Evolutionary conservation across 2,797 vertebrate genomes (phyloP), one percentile per base, ranked within the genome.

Genomic region (Iguana delicatissima): DNA sequence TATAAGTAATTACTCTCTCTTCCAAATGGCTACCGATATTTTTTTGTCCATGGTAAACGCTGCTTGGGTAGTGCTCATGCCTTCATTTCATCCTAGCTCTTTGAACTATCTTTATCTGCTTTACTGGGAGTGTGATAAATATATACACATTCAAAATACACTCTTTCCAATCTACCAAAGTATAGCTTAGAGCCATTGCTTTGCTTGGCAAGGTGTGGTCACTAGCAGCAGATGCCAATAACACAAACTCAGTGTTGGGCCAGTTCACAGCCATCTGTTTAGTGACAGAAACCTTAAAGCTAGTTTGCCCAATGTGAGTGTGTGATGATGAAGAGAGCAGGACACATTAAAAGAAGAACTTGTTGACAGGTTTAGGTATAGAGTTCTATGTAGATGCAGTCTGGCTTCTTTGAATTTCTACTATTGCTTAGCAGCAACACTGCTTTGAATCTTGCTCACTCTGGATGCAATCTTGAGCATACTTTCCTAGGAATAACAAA

Each of bases 1-100:
- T 91, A 95, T 96, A 95, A 96, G 92, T 95, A 96, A 96, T 96
- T 96, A 93, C 82, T 94, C 93, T 93, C 95, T 93, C 86, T 91
- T 94, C 90, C 92, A 95, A 96, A 95, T 88, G 85, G 88, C 38
- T 92, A 89, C n/a, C 67, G 20, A 80, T 95, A 94, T 94, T 96
- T 95, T 95, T 91, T 42, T 42, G 94, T 92, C 94, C 93, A 95
- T 95, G 95, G 89, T 90, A 95, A 95, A 95, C 91, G 87, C 84
- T 92, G 86, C 79, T 90, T n/a, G 0, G 4, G 82, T 91, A 91
- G 95, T 95, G 94, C 95, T 96, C 93, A 94, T 93, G 86, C 85
- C 86, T 96, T 94, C 96, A 90, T 96, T 97, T 93, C 88, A 89
- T 90, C 87, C 92, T 89, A 72, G 82, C 91, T 94, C 90, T 96